Evolutionary conservation across 1,140 invertebrate genomes (phyloP), one percentile per base, ranked within the genome.

Genomic region (Hermetia illucens): DNA sequence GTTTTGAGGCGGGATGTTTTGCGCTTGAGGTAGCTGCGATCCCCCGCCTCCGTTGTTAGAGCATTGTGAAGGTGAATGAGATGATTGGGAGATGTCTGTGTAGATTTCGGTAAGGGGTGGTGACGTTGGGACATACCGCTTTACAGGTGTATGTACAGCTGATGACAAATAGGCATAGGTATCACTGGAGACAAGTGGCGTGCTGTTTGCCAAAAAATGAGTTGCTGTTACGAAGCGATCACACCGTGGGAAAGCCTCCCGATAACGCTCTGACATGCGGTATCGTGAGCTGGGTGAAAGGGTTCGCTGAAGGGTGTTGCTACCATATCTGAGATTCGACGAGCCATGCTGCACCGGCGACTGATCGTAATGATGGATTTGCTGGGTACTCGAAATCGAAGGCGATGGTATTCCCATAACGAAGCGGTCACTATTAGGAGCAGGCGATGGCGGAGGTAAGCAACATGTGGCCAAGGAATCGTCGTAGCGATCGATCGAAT

Each of bases 61-160:
- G n/a, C 6, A 9, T 6, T 8, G n/a, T 13, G 5, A 8, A n/a
- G n/a, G n/a, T n/a, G n/a, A n/a, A n/a, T n/a, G n/a, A n/a, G n/a
- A n/a, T n/a, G n/a, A n/a, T n/a, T n/a, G n/a, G 40, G 39, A 4
- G 42, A 36, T 4, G 37, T 36, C 34, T 41, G 25, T 12, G 18
- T 40, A 46, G 20, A 40, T 18, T 25, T 59, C 52, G 12, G 37
- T 44, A n/a, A 51, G 45, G n/a, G 54, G 47, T 2, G 57, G 57
- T n/a, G 57, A 55, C 3, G 56, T 59, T 4, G 58, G 58, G 12
- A 61, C 48, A 38, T 61, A 61, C 0, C 58, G 48, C 41, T 61
- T 61, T 0, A 61, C 57, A 3, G 58, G 58, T 17, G 58, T 61
- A 33, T 61, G 58, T 9, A 57, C 57, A 9, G 55, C 49, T 10